Conservation (phyloP, 2,888 invertebrate genomes). For the Aradus depressus region DNA sequence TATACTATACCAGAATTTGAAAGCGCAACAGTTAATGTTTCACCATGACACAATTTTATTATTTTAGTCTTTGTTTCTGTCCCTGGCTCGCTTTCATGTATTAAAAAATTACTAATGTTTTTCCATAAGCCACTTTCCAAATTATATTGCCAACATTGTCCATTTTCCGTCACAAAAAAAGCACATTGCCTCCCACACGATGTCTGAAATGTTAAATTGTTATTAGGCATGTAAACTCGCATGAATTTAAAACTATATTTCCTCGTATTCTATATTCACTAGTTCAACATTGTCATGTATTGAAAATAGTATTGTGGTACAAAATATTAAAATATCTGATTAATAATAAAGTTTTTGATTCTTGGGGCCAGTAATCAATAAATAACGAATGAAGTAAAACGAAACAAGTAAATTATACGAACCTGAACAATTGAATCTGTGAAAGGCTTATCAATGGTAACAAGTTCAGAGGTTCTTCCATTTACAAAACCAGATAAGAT, state of each 20-base stretch:
- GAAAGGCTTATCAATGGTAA: background rate
- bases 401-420: background rate
- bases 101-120: conserved; percentile 26
- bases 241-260: too few species aligned
- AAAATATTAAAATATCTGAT: too few species aligned
- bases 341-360: too few species aligned
- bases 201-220: conserved; percentile 19
- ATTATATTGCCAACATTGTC: conserved; percentile 29
- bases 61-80: conserved; percentile 33
- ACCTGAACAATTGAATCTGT: conserved; percentile 9
- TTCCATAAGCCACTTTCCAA: conserved; percentile 23
- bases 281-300: too few species aligned
- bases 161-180: conserved; percentile 27
- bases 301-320: too few species aligned
- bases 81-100: conserved; percentile 20
- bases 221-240: too few species aligned
- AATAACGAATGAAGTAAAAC: background rate
- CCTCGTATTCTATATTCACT: too few species aligned
- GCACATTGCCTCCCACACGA: conserved; percentile 25
- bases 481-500: conserved; percentile 10
- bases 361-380: background rate
- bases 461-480: background rate
- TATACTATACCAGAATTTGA: conserved; percentile 33
- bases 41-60: conserved; percentile 40
- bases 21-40: conserved; percentile 40